phyloP scores from a whole-genome alignment of 2,113 vertebrate genomes.

The Murina feae region DNA sequence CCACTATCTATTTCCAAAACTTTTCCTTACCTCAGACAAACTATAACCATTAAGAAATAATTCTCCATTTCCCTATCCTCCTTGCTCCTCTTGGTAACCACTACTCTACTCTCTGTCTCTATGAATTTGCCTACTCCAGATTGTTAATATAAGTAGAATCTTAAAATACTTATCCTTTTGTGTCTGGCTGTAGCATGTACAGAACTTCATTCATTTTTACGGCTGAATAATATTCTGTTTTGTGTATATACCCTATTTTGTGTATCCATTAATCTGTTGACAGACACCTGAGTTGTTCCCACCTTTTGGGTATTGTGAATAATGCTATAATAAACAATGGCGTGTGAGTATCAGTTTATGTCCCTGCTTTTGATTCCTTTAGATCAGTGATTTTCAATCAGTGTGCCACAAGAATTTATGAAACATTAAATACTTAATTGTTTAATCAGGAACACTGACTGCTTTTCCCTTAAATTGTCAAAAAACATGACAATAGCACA shows the following conservation, averaged over 20 bases:
- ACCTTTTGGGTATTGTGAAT: background rate
- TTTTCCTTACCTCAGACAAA: background rate
- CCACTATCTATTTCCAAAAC: background rate
- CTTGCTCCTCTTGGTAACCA: background rate
- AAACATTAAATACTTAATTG: background rate
- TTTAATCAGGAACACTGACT: background rate
- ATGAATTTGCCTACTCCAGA: background rate
- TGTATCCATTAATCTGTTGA: background rate
- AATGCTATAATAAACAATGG: background rate
- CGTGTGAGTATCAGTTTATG: background rate
- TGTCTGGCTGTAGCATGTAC: background rate
- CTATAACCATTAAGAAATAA: background rate
- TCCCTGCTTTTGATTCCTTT: background rate
- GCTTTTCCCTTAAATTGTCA: background rate
- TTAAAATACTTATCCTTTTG: background rate
- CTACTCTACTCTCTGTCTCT: background rate
- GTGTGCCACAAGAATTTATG: background rate
- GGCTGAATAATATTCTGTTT: background rate
- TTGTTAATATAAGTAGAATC: background rate
- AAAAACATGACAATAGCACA: background rate
- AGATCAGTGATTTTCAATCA: background rate
- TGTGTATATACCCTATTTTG: background rate
- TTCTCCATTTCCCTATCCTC: background rate
- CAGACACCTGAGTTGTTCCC: background rate
- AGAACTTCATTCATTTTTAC: background rate